Evolutionary conservation across 2,888 invertebrate genomes (phyloP), one percentile per base, ranked within the genome.

Genomic region (Perizoma affinitatum): DNA sequence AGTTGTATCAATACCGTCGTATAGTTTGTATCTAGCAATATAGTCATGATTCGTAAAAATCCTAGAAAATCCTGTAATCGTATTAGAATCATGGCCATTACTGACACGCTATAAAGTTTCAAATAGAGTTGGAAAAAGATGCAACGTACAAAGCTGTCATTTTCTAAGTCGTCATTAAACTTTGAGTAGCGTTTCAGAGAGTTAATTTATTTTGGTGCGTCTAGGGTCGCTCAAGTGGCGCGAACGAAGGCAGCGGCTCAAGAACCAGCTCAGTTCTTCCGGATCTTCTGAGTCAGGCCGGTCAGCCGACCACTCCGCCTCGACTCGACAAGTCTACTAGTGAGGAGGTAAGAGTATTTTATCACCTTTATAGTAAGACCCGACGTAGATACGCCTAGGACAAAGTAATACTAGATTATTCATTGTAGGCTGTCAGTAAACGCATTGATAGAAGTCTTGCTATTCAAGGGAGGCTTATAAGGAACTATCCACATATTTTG

Each of bases 261-360:
- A 94, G 98, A 69, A 97, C 97, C 68, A 97, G 97, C 92, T 97
- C 97, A 57, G 98, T 98, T 58, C 94, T 99, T 73, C 99, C 99
- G 56, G 99, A 99, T 93, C 94, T 99, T 74, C 95, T 99, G 71
- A 98, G 98, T 82, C 97, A 97, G 93, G 96, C 96, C 63, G 95
- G 95, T 61, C 95, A 95, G 82, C 96, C 96, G 65, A 97, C 96
- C 71, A 97, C 97, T 41, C 97, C 97, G 63, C 96, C 96, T 75
- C 93, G 98, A 55, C 96, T 96, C 83, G 98, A 98, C 93, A 98
- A 98, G 87, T 96, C 97, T 71, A 96, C 97, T 77, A 98, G 97
- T 83, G 98, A 98, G 90, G 98, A 98, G 97, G 98, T 98, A 93
- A 93, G 95, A 64, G 60, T 33, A 45, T 33, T 42, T 11, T 41